Percentiles rank a stretch among this genome's conserved stretches.
phyloP scores from a whole-genome alignment of 2,113 vertebrate genomes.

The Agelaius tricolor region DNA sequence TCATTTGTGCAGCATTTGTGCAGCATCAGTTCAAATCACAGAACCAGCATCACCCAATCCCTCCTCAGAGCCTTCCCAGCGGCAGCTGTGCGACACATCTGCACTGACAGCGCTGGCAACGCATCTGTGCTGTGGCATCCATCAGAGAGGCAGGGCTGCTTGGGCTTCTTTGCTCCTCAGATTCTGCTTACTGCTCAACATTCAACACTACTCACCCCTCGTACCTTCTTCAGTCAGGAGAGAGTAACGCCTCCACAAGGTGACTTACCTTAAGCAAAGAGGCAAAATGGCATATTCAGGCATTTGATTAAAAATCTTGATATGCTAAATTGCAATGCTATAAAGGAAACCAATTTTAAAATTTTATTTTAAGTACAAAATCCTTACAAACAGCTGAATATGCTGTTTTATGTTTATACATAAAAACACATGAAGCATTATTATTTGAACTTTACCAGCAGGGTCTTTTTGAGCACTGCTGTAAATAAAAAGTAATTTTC shows the following conservation, averaged over 20 bases:
- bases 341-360: not conserved
- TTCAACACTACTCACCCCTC: not conserved
- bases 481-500: not conserved
- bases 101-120: not conserved
- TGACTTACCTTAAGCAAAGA: not conserved
- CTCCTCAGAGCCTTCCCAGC: not conserved
- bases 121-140: accelerated
- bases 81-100: accelerated
- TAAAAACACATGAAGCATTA: not conserved
- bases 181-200: not conserved
- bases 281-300: not conserved
- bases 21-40: not conserved
- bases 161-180: not conserved
- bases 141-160: not conserved
- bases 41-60: not conserved
- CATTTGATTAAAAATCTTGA: not conserved
- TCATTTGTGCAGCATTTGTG: not conserved
- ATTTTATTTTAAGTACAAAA: not conserved
- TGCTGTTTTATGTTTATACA: not conserved
- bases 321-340: not conserved
- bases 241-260: not conserved
- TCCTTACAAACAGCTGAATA: not conserved
- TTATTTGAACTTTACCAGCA: not conserved
- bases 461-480: not conserved
- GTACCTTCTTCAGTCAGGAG: not conserved